Evolutionary conservation across 1,140 invertebrate genomes (phyloP), one percentile per base, ranked within the genome.

Genomic region (fruit fly (Drosophila melanogaster)): DNA sequence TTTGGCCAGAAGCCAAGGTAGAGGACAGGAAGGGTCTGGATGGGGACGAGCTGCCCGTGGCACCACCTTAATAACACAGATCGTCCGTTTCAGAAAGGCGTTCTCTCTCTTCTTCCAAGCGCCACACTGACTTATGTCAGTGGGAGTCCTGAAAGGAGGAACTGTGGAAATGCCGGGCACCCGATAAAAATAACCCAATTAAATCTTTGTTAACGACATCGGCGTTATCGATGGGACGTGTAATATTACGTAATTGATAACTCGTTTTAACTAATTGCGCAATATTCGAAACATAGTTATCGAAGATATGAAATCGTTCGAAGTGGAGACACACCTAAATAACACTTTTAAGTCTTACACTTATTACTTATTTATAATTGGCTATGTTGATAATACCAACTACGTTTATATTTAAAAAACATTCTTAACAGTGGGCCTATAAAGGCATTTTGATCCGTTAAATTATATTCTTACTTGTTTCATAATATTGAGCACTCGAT

Each of bases 1-100:
- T 46, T 77, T 77, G 74, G 74, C 73, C 73, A 77, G 46, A 54
- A 77, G 74, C 74, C 74, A 77, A 77, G 74, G 62, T 59, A 41
- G 55, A 41, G 55, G 55, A 19, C 33, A 37, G 50, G 43, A 67
- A 24, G 65, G 51, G 50, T 49, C 33, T 49, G 33, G 44, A 74
- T 74, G 46, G 60, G 72, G 60, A 40, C 37, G 53, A 41, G 51
- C 24, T 17, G 59, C 19, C 50, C 24, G 38, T 41, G 38, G 71
- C 51, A 14, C 35, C 51, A 33, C 62, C 41, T 22, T 74, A 64
- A 73, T 53, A 73, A 33, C 56, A 61, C 35, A 19, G 46, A 41
- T 22, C 47, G 57, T 33, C 46, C 44, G 24, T 22, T 41, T 26
- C 14, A 14, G 14, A 10, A 44, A 26, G 26, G 17, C 11, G 41